Evolutionary conservation across 2,797 vertebrate genomes (phyloP), one percentile per base, ranked within the genome.

Genomic region (Cirrhinus molitorella): DNA sequence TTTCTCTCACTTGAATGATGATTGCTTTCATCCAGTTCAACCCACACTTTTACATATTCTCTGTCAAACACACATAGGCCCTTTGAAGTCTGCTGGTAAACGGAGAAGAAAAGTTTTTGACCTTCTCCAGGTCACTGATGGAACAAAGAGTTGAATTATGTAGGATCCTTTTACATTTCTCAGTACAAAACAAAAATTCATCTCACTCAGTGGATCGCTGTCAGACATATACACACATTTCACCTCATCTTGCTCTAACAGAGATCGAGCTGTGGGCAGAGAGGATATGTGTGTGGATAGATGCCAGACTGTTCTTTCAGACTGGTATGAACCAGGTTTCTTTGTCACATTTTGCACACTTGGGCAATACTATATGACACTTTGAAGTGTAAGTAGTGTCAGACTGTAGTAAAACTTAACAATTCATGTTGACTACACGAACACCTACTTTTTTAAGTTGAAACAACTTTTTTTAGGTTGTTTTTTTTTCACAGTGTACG

Each of bases 131-230:
- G 84, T 82, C 82, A 66, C 10, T 10, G 19, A 14, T 67, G 78
- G 59, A 86, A 88, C 84, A 81, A 81, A 84, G 81, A 77, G 71
- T 51, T 73, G 68, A 85, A 80, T 80, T 80, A 72, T 57, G 13
- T 28, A 65, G 51, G 37, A 57, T 74, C 45, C 57, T 75, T 80
- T 63, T 65, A 23, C n/a, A 25, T 43, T 83, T 78, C 51, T 68
- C 40, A 47, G 25, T 37, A 80, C 80, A 72, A 83, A 72, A 21
- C 55, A 75, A 79, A 77, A 79, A 70, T 70, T 70, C 28, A 67
- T 81, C 68, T 59, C 47, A 21, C 23, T 79, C n/a, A 81, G 31
- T 37, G 67, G 65, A 77, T 70, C 16, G 0, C 57, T 81, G 55
- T 66, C 59, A 57, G 45, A 68, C 16, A 73, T 43, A 55, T 49